Base-by-base conservation (phyloP, 2,888 invertebrate genomes). In the Drosophila recens region DNA sequence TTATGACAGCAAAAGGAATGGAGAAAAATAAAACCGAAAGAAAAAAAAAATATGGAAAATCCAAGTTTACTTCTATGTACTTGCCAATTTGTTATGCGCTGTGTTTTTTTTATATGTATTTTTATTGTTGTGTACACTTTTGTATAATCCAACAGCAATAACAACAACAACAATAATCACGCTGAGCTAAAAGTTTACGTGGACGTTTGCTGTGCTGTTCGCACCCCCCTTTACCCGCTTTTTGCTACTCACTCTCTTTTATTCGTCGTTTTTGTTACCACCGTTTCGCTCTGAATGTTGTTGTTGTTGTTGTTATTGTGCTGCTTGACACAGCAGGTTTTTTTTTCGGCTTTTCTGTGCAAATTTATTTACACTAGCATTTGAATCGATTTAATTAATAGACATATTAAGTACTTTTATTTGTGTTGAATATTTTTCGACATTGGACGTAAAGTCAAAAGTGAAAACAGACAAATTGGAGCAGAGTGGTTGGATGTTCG, bases 171-270 rank as follows among this genome's bases (percentile, higher is more conserved):
- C 56, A 78, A 76, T 57, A 79, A 64, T 51, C 61, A 53, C 71
- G 52, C 45, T 67, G 38, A 72, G 80, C 80, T 82, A 87, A 90
- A 90, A 87, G 90, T 90, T 91, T 90, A 90, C 90, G 90, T 90
- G 90, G 90, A 91, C 84, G 82, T 84, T 84, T 85, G 73, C 79
- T 72, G 49, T 62, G 72, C n/a, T n/a, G 30, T 23, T n/a, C 27
- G 11, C 72, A 72, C 10, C 74, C 79, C 79, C 57, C 65, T 69
- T 46, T 61, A 33, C 81, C 69, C 75, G 48, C 63, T 70, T 58
- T 45, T 75, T 63, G 49, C 52, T 58, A 34, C 46, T 10, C 69
- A n/a, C 53, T 56, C 53, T 56, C 62, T 68, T 67, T 71, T 27
- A 27, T 58, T 81, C 57, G 48, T 59, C 54, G 68, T 66, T 78